Evolutionary conservation across 1,140 invertebrate species (phyloP).

Genomic region (Gonatopus flavifemur): DNA sequence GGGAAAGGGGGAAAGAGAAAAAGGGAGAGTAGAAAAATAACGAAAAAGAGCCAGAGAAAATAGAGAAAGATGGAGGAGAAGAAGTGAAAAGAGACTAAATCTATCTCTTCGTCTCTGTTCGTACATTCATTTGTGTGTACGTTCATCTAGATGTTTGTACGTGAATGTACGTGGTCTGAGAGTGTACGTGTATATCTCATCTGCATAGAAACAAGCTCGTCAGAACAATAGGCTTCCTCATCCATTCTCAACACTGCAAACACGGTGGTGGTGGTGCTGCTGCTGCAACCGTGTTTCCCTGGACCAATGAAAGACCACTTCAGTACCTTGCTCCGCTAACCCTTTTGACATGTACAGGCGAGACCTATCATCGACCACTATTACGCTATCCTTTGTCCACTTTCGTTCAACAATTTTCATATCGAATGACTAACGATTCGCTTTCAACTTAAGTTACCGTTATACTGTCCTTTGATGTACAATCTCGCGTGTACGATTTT

Average conservation of each 20-base stretch:
- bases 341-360: slow-evolving; percentile 39
- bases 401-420: slow-evolving; percentile 34
- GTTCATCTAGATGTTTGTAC: no score
- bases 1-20: background rate
- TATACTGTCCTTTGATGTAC: no score
- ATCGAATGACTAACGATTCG: no score
- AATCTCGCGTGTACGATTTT: no score
- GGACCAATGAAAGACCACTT: slow-evolving; percentile 40
- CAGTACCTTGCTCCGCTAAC: slow-evolving; percentile 43
- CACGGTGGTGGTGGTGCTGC: no score
- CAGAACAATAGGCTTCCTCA: slow-evolving; percentile 50
- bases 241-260: slow-evolving; percentile 53
- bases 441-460: no score
- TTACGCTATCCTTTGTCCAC: slow-evolving; percentile 37
- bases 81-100: slow-evolving; percentile 13
- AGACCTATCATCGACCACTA: slow-evolving; percentile 31
- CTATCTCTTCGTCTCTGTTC: slow-evolving; percentile 9
- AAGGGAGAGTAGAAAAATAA: slow-evolving; percentile 1
- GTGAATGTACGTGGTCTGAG: no score
- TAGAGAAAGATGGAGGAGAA: slow-evolving; percentile 22
- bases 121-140: no score
- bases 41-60: slow-evolving; percentile 4
- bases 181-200: slow-evolving; percentile 46
- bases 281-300: slow-evolving; percentile 46
- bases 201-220: slow-evolving; percentile 55